phyloP scores from a whole-genome alignment of 2,888 invertebrate species.

The Oxycera nigricornis region DNA sequence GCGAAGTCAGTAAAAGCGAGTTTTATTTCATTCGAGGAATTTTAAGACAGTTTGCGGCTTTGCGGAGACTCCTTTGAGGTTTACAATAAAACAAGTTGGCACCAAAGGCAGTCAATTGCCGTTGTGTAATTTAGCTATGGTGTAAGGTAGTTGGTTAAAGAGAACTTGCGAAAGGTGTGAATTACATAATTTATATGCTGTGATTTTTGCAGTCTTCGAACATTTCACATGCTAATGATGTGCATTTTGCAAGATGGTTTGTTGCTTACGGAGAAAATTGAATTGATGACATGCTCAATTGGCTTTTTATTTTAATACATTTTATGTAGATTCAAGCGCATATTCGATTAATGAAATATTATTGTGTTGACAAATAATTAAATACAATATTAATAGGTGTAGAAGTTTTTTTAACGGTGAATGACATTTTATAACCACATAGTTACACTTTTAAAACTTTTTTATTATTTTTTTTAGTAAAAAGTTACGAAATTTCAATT shows the following conservation, averaged over 20 bases:
- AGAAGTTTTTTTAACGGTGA: background rate
- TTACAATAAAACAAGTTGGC: background rate
- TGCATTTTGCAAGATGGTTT: background rate
- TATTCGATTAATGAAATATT: too few relatives aligned
- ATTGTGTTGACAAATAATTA: too few relatives aligned
- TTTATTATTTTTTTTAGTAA: too few relatives aligned
- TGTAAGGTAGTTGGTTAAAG: background rate
- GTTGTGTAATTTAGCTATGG: constrained; percentile 2
- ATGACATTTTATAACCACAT: too few relatives aligned
- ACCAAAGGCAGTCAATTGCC: background rate
- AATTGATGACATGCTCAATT: too few relatives aligned
- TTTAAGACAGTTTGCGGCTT: constrained; percentile 15
- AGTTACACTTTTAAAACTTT: too few relatives aligned
- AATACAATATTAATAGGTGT: background rate
- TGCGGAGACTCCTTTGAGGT: background rate
- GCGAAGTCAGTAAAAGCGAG: background rate
- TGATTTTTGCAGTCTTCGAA: background rate
- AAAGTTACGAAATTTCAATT: too few relatives aligned
- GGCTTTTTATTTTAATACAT: too few relatives aligned
- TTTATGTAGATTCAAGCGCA: too few relatives aligned
- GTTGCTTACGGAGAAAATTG: background rate
- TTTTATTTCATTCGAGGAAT: background rate
- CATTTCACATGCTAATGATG: background rate
- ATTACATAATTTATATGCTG: background rate
- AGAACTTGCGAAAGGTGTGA: background rate